These are phyloP conservation scores for Gonioctena quinquepunctata DNA, from an alignment of 1,140 invertebrate species.

Conservation along the genomic window DNA sequence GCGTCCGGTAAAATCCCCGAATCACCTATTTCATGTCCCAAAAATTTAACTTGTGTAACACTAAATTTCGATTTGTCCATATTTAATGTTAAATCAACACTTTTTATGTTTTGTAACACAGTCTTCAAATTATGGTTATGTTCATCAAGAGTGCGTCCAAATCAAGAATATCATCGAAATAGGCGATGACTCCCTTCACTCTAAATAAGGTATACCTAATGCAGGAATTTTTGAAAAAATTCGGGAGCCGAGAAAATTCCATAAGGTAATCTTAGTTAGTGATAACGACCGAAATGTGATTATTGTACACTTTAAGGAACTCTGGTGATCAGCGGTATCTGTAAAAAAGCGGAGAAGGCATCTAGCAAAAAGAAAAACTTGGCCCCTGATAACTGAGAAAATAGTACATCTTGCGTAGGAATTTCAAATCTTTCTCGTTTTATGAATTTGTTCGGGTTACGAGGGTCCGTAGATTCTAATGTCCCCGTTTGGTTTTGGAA, in stretches of 20 bases:
- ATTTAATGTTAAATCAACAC: neutral
- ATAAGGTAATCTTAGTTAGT: neutral
- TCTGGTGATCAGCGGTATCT: neutral
- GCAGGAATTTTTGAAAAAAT: too few species aligned
- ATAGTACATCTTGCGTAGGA: neutral
- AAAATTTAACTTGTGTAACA: neutral
- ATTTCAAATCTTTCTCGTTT: too few species aligned
- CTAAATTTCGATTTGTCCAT: neutral
- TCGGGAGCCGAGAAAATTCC: neutral
- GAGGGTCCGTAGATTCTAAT: too few species aligned
- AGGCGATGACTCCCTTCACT: neutral
- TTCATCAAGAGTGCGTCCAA: constrained; percentile 21
- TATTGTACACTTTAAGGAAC: neutral
- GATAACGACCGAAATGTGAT: neutral
- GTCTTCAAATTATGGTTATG: neutral
- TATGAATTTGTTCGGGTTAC: too few species aligned
- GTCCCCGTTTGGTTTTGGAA: too few species aligned
- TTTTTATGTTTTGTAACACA: neutral
- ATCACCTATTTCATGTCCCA: neutral
- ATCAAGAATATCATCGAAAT: neutral
- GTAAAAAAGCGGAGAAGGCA: neutral
- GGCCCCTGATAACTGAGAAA: neutral
- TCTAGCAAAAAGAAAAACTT: neutral
- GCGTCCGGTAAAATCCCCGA: neutral
- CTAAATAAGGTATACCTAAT: too few species aligned